Percentiles rank a stretch among this genome's conserved stretches.
Conservation (phyloP, 2,888 invertebrate genomes). For the Orthosia gracilis region DNA sequence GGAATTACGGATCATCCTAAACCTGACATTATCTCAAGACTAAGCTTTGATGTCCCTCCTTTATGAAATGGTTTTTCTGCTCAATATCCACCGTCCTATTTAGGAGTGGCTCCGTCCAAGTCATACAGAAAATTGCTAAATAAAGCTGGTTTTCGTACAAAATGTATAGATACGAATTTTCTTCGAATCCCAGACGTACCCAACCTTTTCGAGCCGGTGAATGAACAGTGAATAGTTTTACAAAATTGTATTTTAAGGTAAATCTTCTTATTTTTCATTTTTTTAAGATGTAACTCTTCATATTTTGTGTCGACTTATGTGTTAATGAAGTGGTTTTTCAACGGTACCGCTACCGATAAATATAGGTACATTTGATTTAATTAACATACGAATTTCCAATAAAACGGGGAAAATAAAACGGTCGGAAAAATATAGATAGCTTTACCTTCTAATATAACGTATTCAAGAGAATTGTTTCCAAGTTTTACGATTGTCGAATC, state of each 20-base stretch:
- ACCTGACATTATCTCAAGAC: constrained; percentile 66
- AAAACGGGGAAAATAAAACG: constrained; percentile 44
- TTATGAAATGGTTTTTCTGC: constrained; percentile 60
- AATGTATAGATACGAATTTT: constrained; percentile 45
- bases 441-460: constrained; percentile 67
- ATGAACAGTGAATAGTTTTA: constrained; percentile 49
- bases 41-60: constrained; percentile 71
- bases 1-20: constrained; percentile 46
- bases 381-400: constrained; percentile 29
- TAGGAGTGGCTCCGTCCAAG: constrained; percentile 36
- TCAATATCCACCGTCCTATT: constrained; percentile 51
- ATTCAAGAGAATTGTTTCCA: constrained; percentile 76
- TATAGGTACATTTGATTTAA: constrained; percentile 34
- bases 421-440: constrained; percentile 53
- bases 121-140: constrained; percentile 50
- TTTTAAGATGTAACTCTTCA: constrained; percentile 17
- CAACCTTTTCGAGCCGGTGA: constrained; percentile 40
- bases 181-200: constrained; percentile 44
- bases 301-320: constrained; percentile 10
- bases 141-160: constrained; percentile 51
- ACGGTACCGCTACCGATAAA: not conserved
- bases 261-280: constrained; percentile 22
- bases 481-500: constrained; percentile 77
- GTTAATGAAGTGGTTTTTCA: constrained; percentile 5
- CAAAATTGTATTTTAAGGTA: constrained; percentile 32